phyloP scores from a whole-genome alignment of 1,140 invertebrate species.

The Bombus difficillimus region DNA sequence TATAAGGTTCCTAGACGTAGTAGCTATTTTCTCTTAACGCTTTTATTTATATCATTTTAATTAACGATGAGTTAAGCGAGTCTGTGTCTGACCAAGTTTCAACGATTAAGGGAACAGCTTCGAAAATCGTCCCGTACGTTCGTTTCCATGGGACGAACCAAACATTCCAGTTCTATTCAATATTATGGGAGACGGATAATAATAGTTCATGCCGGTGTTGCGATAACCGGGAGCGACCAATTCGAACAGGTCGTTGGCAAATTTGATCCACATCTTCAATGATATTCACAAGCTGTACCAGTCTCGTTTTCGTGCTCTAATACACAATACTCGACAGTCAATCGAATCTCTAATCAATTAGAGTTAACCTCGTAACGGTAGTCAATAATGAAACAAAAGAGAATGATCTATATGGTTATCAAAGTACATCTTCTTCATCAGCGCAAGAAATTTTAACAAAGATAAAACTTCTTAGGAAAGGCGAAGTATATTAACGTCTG shows the following conservation, averaged over 20 bases:
- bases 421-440: conserved; percentile 1
- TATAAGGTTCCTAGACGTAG: conserved; percentile 23
- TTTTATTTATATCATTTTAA: conserved; percentile 3
- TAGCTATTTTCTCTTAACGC: conserved; percentile 4
- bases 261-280: conserved; percentile 23
- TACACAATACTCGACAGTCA: conserved; percentile 76
- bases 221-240: background rate
- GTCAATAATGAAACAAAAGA: conserved; percentile 74
- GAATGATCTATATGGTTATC: conserved; percentile 23
- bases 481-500: background rate
- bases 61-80: conserved; percentile 19
- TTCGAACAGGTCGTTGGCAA: background rate
- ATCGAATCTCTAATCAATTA: conserved; percentile 76
- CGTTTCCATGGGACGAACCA: background rate
- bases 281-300: conserved; percentile 39
- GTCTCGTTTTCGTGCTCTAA: conserved; percentile 56
- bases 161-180: background rate
- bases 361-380: conserved; percentile 74
- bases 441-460: background rate
- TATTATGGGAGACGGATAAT: background rate
- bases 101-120: background rate
- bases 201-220: background rate
- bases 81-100: conserved; percentile 31
- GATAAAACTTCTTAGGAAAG: background rate
- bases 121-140: background rate